Base-by-base conservation (phyloP, 2,888 invertebrate species). In the Notodonta dromedarius region DNA sequence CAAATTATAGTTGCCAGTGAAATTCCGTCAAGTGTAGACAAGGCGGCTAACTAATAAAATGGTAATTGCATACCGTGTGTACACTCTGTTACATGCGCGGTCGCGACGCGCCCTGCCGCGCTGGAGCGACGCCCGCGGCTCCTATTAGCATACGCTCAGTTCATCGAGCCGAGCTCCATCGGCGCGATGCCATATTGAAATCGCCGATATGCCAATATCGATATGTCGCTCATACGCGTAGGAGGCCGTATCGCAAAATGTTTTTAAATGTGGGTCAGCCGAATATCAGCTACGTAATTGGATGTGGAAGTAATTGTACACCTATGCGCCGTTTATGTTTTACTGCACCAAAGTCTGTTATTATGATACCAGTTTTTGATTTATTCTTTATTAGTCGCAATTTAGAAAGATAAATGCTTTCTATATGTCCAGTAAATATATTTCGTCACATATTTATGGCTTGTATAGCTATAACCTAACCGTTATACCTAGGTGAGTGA, bases 341-440 rank as follows among this genome's bases (percentile, higher is more conserved):
- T 82, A 80, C 82, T 80, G 79, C 73, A 80, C 66, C 77, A 66
- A 71, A 87, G 70, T 80, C 86, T 84, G 78, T 89, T 83, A 89
- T 89, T 89, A 90, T 78, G 78, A 75, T 84, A 82, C 79, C 78
- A 76, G 74, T 79, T 79, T 73, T 83, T 86, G 85, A 89, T 87
- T 87, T 87, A 88, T 88, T 84, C 84, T 84, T 86, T 87, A 88
- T 87, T 85, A 86, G 80, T 77, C 79, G 79, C 84, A 85, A 85
- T 88, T 86, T 86, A 80, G 77, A 78, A 84, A 85, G 83, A 86
- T 86, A 82, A 83, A 84, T 84, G 82, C 77, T 83, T 78, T 76
- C 70, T 70, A 71, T 74, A 50, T 51, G 51, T 51, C 13, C 32
- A 16, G 46, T 46, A n/a, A 4, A 9, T 16, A 16, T 51, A 51